A percentile compares a stretch with the other conserved stretches of the same genome.
phyloP scores from a whole-genome alignment of 1,140 invertebrate species.

The Hyles vespertilio region DNA sequence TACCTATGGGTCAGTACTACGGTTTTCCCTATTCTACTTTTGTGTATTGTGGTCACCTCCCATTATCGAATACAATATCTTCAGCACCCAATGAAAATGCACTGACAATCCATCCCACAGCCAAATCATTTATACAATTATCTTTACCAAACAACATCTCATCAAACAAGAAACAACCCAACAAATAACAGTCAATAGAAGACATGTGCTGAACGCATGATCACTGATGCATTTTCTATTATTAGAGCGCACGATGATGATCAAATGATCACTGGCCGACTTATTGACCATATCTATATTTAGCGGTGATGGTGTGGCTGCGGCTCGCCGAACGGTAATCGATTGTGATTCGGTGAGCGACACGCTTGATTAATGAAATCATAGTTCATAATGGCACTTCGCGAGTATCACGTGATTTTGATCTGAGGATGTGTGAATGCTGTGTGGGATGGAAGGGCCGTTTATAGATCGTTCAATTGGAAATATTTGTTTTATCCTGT shows the following conservation, averaged over 20 bases:
- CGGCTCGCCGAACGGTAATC: constrained; percentile 14
- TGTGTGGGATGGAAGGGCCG: not conserved
- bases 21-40: too few relatives aligned
- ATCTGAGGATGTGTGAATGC: constrained; percentile 1
- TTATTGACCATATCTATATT: constrained; percentile 20
- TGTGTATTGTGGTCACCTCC: too few relatives aligned
- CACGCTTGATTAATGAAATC: not conserved
- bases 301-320: constrained; percentile 17
- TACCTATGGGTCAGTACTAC: too few relatives aligned
- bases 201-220: constrained; percentile 22
- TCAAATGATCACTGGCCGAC: constrained; percentile 5
- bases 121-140: too few relatives aligned
- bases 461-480: too few relatives aligned
- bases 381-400: constrained; percentile 8
- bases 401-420: not conserved
- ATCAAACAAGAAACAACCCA: constrained; percentile 1
- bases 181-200: constrained; percentile 28
- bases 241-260: constrained; percentile 24
- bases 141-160: not conserved
- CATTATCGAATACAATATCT: too few relatives aligned
- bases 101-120: too few relatives aligned
- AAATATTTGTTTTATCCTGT: too few relatives aligned
- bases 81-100: too few relatives aligned
- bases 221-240: constrained; percentile 40
- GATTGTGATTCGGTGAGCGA: constrained; percentile 10